Base-by-base conservation (phyloP, 1,140 invertebrate genomes). In the Drosophila parabipectinata region DNA sequence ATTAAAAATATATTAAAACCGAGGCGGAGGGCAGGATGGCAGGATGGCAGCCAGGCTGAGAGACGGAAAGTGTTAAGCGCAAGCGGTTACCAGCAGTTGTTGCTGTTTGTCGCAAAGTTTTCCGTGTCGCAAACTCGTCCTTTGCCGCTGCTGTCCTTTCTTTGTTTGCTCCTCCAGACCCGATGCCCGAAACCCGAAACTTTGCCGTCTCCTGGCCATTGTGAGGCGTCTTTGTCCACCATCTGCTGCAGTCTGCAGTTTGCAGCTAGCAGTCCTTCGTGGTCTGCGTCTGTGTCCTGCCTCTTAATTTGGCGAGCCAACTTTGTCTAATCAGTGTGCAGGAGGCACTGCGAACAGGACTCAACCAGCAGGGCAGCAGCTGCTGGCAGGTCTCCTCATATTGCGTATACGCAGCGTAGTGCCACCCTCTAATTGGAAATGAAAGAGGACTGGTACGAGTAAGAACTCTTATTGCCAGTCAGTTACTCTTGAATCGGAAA, bases 41-140 rank as follows among this genome's bases (percentile, higher is more conserved):
- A 26, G 3, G 26, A 28, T 6, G 26, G 26, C 30, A 28, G 3
- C n/a, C n/a, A 30, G n/a, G 14, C 15, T 24, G 48, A 21, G 12
- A 30, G 48, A 26, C 54, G 21, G 74, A 79, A 82, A 79, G 79
- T 83, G 79, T 83, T 82, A 58, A 71, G 79, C 79, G 60, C 79
- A 61, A 79, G 79, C 79, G 59, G 79, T 81, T 81, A 69, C 62
- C 79, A 60, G 77, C 76, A 72, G 57, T 81, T 72, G 61, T 61
- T 60, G 72, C 55, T 76, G 72, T 54, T 57, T 76, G 45, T 53
- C 55, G 39, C 62, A 72, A 78, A 78, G 61, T 79, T 78, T 68
- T 24, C 44, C 28, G 62, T 47, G 59, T 47, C 44, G 44, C 44
- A 47, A 4, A 7, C 18, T 47, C 44, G 15, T 15, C 44, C 44